A percentile compares a stretch with the other conserved stretches of the same genome.
Evolutionary conservation across 2,888 invertebrate species (phyloP).

Genomic region (Chrysina gloriosa): DNA sequence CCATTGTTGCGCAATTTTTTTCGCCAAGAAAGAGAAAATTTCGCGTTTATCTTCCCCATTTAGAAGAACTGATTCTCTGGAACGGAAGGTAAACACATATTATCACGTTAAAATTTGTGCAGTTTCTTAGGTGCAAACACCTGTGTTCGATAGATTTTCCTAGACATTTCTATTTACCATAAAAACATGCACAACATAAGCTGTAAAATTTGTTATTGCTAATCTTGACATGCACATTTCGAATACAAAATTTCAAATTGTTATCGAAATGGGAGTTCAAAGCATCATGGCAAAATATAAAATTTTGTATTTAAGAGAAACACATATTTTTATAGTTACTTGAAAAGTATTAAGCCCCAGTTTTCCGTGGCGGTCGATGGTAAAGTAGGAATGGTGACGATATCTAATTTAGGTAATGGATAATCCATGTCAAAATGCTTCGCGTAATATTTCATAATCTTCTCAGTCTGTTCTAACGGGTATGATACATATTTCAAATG

Average conservation of each 20-base stretch:
- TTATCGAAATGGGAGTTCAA: too few species aligned
- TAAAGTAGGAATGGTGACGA: constrained; percentile 72
- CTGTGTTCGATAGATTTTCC: too few species aligned
- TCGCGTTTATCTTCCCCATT: constrained; percentile 63
- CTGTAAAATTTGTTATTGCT: too few species aligned
- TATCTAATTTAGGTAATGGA: constrained; percentile 69
- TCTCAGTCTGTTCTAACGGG: constrained; percentile 67
- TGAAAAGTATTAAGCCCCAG: constrained; percentile 71
- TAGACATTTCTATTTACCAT: too few species aligned
- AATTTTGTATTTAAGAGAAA: too few species aligned
- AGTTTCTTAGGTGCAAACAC: too few species aligned
- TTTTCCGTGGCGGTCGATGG: constrained; percentile 69
- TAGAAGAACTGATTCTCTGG: constrained; percentile 50
- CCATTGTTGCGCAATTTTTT: constrained; percentile 83
- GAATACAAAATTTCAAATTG: too few species aligned
- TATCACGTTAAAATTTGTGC: too few species aligned
- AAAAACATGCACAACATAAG: too few species aligned
- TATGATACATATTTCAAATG: constrained; percentile 61
- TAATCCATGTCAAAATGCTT: constrained; percentile 68
- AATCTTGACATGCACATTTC: too few species aligned
- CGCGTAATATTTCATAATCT: constrained; percentile 67
- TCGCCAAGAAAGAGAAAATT: constrained; percentile 71
- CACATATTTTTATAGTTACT: constrained; percentile 61
- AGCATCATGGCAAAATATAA: too few species aligned
- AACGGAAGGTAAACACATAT: background rate